Evolutionary conservation across 2,113 vertebrate genomes (phyloP), one percentile per base, ranked within the genome.

Genomic region (Plotosus lineatus): DNA sequence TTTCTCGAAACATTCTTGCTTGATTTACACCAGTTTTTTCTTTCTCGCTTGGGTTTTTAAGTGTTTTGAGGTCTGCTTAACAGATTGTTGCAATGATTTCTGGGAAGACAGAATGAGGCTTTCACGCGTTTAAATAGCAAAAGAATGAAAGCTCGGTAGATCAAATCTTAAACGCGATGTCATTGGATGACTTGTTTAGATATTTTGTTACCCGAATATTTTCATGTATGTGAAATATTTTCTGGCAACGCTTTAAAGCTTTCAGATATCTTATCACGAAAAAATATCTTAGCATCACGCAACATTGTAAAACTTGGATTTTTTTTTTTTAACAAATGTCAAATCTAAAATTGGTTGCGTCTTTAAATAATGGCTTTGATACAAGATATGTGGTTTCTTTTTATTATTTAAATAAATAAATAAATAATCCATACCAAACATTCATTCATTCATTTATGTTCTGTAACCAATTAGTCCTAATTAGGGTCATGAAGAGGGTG

Each of bases 71-170:
- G 90, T 94, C 92, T 94, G 93, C 86, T 92, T 88, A 91, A 89
- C 92, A 94, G 88, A 94, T 92, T 93, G 92, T 86, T 90, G 89
- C 90, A 87, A 86, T 90, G 90, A 92, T 89, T 93, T 93, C 89
- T 92, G 86, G 90, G 91, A 93, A 94, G 90, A 92, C 89, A 92
- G 90, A 91, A 92, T 90, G 90, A 90, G 82, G 85, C 82, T 88
- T 91, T 90, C 89, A 90, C 89, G 91, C 89, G 89, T 91, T 89
- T 83, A 90, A 89, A 91, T 86, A 91, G 86, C 75, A 83, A 86
- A 93, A 90, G 91, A 92, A 92, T 93, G 90, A 93, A 89, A 90
- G 90, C 92, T 90, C 89, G 50, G 90, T 90, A 92, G 91, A 92
- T 94, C 93, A 93, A 90, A 91, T 91, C 88, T 87, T 87, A 88